phyloP scores from a whole-genome alignment of 1,140 invertebrate genomes.

The Matsumurasca onukii region DNA sequence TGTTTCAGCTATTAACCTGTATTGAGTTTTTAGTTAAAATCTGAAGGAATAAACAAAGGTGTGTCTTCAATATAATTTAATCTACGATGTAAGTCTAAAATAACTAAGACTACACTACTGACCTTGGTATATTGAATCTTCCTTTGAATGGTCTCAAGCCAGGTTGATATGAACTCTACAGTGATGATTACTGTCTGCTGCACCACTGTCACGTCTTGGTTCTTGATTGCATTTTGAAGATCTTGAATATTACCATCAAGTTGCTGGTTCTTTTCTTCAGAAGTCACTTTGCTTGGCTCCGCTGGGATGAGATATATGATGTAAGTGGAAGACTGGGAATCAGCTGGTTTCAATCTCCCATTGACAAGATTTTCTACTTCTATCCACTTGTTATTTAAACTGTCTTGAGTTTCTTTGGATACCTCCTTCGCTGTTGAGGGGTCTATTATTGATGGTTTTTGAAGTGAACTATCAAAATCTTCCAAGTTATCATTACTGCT shows the following conservation, averaged over 20 bases:
- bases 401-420: slow-evolving; percentile 35
- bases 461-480: not conserved
- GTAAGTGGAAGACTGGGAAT: slow-evolving; percentile 53
- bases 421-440: not conserved
- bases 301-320: slow-evolving; percentile 60
- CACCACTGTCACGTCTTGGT: slow-evolving; percentile 54
- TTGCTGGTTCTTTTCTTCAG: slow-evolving; percentile 54
- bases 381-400: slow-evolving; percentile 41
- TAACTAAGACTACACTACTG: slow-evolving; percentile 48
- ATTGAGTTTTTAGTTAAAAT: no score
- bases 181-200: slow-evolving; percentile 65
- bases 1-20: no score
- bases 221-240: slow-evolving; percentile 61
- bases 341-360: slow-evolving; percentile 56
- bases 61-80: no score
- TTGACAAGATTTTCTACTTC: slow-evolving; percentile 50
- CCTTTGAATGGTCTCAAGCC: slow-evolving; percentile 81
- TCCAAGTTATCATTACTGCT: not conserved
- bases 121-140: slow-evolving; percentile 52
- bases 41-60: no score
- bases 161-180: slow-evolving; percentile 75
- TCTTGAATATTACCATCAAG: slow-evolving; percentile 58
- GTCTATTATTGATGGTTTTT: not conserved
- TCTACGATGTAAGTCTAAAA: not conserved
- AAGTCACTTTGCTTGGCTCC: slow-evolving; percentile 44